Evolutionary conservation across 2,113 vertebrate genomes (phyloP).

Genomic region (Sapajus apella): DNA sequence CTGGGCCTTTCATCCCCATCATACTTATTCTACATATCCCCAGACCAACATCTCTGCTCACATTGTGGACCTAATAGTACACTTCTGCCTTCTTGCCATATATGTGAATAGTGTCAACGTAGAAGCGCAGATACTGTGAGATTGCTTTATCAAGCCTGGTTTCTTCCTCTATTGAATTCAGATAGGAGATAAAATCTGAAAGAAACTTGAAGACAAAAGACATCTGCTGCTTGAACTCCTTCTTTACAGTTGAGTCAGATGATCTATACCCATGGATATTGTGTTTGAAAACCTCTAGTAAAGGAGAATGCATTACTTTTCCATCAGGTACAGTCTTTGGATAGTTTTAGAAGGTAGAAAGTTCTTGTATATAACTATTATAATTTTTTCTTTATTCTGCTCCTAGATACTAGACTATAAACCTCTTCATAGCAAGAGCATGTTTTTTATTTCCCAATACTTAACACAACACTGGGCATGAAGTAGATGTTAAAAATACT

Average conservation of each 20-base stretch:
- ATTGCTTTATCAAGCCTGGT: neutral
- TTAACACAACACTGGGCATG: neutral
- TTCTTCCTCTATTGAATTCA: neutral
- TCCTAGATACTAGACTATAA: neutral
- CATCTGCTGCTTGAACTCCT: neutral
- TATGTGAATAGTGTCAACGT: neutral
- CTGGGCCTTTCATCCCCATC: neutral
- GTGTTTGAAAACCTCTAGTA: neutral
- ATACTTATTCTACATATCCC: neutral
- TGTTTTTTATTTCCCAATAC: neutral
- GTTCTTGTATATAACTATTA: neutral
- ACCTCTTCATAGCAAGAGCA: neutral
- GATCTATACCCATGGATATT: neutral
- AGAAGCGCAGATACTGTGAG: neutral
- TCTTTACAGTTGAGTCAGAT: neutral
- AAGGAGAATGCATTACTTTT: neutral
- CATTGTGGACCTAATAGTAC: neutral
- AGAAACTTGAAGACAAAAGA: neutral
- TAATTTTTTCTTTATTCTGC: neutral
- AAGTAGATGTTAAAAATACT: neutral
- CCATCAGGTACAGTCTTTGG: neutral
- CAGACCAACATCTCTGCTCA: neutral
- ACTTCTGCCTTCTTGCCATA: neutral
- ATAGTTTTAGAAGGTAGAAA: neutral
- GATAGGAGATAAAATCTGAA: neutral